Evolutionary conservation across 2,797 vertebrate genomes (phyloP).

Genomic region (Brachymystax lenok): DNA sequence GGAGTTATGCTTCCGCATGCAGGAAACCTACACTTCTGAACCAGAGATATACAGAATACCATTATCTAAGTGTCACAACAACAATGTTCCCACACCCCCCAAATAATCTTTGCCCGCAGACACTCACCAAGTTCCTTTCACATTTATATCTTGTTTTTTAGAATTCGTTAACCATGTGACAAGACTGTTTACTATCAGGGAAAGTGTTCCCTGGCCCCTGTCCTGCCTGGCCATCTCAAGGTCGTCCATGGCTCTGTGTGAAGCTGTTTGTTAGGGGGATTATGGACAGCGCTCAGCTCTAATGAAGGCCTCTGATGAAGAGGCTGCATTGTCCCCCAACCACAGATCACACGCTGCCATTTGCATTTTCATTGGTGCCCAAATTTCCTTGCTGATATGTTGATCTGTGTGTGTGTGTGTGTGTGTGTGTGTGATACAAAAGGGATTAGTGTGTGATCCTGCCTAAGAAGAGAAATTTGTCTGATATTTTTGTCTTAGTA

Average conservation of each 20-base stretch:
- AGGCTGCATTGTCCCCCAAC: constrained; percentile 48
- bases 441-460: neutral
- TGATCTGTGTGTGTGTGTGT: constrained; percentile 26
- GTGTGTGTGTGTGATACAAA: neutral
- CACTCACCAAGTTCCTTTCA: constrained; percentile 9
- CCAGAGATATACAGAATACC: too few species aligned
- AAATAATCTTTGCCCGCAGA: neutral
- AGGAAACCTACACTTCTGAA: neutral
- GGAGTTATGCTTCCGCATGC: neutral
- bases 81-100: too few species aligned
- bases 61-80: too few species aligned
- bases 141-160: constrained; percentile 29
- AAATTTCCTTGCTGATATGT: constrained; percentile 49
- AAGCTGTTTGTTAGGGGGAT: constrained; percentile 41
- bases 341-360: constrained; percentile 58
- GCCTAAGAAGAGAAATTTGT: neutral
- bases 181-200: constrained; percentile 3
- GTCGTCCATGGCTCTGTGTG: constrained; percentile 43
- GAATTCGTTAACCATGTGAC: constrained; percentile 33
- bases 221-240: constrained; percentile 44
- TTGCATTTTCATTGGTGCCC: constrained; percentile 61
- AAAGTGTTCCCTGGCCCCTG: neutral
- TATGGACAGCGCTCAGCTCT: constrained; percentile 61
- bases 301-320: constrained; percentile 56
- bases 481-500: neutral